Evolutionary conservation across 2,113 vertebrate genomes (phyloP), one percentile per base, ranked within the genome.

Genomic region (Mustela nigripes): DNA sequence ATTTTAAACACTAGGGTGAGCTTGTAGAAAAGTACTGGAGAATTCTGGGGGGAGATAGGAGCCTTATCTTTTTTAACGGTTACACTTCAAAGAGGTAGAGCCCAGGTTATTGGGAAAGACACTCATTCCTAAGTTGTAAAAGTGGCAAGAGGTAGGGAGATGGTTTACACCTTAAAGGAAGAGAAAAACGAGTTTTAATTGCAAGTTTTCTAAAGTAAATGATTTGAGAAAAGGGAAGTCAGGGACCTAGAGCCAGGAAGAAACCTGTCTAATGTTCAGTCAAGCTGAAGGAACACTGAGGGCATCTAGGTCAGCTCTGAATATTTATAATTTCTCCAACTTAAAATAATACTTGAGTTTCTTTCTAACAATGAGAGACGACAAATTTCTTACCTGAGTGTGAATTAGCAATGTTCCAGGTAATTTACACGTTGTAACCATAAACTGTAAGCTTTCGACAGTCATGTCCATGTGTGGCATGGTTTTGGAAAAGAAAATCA

Each of bases 401-500:
- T 85, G 21, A 94, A 93, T 36, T 28, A 67, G 45, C 14, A 62
- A 56, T 48, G 36, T 36, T 88, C 21, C 9, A 60, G 14, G 1
- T 89, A 36, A n/a, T 39, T 78, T 65, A 42, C 11, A 58, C 67
- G 8, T 16, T 85, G 86, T 78, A 67, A 94, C 42, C 14, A 85
- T 31, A 69, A 16, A 62, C 22, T 91, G 1, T 31, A 14, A 56
- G 5, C 53, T 85, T 36, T 82, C 33, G 50, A 50, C 12, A 89
- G 10, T 93, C 12, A 71, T 11, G 33, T 48, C 56, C 73, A 5
- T 71, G 2, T 21, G 56, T 74, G 56, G 24, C 11, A 45, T 36
- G 91, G 82, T 86, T 84, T 84, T 60, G 22, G 31, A 78, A 65
- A 93, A 45, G 9, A 94, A 89, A 91, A 3, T 53, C 15, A 91